Conservation (phyloP, 2,113 vertebrate species). For the Macrotus californicus region DNA sequence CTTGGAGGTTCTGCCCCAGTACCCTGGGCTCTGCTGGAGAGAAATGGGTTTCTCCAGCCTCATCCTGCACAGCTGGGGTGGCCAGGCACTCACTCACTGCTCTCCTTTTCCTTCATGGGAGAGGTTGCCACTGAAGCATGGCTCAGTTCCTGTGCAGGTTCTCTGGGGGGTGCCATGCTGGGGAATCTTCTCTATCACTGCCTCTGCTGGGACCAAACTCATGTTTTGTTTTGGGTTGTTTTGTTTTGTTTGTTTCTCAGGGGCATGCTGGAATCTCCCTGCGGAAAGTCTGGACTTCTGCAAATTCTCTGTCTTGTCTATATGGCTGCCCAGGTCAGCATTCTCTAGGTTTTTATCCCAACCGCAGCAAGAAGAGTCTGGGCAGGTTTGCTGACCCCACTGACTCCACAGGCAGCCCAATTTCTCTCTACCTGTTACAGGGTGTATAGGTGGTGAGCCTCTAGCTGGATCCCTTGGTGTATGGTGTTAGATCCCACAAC, state of each 20-base stretch:
- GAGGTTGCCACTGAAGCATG: no score
- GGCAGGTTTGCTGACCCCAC: neutral
- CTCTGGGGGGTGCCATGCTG: neutral
- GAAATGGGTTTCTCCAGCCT: neutral
- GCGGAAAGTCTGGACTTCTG: neutral
- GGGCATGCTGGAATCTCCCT: neutral
- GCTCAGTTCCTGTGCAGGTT: neutral
- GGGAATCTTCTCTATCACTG: neutral
- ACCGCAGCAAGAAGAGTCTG: neutral
- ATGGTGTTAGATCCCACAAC: neutral
- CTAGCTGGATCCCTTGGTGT: no score
- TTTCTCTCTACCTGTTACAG: neutral
- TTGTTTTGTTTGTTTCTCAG: neutral
- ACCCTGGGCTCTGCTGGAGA: neutral
- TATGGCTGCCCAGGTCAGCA: neutral
- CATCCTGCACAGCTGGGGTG: neutral
- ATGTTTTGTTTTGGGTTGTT: no score
- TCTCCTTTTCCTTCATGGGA: neutral
- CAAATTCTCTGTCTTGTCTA: neutral
- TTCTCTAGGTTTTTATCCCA: neutral
- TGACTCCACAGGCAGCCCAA: neutral
- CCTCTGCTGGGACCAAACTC: neutral
- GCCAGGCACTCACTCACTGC: neutral
- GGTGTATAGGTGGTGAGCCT: neutral
- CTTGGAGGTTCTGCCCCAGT: neutral